Percentiles rank a stretch among this genome's conserved stretches.
Conservation (phyloP, 2,797 vertebrate species). For the Pangasius krempfi region DNA sequence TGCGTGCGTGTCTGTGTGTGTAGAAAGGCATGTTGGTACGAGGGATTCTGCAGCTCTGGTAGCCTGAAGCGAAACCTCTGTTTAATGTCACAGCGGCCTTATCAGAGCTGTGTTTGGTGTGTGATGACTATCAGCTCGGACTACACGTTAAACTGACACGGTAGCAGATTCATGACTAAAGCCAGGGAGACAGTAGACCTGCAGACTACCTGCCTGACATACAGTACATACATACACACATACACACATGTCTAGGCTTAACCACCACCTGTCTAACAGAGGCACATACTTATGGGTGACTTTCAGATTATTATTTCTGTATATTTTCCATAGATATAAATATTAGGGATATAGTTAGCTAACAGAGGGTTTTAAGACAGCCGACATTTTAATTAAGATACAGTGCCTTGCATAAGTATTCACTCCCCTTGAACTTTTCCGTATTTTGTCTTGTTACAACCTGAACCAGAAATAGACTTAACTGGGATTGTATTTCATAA, state of each 20-base stretch:
- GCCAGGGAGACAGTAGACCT: conserved; percentile 24
- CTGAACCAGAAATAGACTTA: background rate
- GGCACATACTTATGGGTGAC: background rate
- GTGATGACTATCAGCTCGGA: conserved; percentile 30
- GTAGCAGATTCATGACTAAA: conserved; percentile 30
- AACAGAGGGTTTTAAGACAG: background rate
- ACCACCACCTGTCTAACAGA: conserved; percentile 15
- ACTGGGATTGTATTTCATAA: background rate
- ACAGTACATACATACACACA: conserved; percentile 19
- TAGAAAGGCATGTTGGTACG: conserved; percentile 34
- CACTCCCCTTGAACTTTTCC: background rate
- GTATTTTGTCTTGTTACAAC: background rate
- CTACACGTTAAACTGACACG: conserved; percentile 25
- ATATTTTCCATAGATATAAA: conserved; percentile 12
- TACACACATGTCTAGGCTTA: conserved; percentile 25
- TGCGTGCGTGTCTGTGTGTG: background rate
- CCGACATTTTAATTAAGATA: background rate
- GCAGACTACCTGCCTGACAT: conserved; percentile 26
- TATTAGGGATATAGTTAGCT: background rate
- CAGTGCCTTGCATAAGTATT: background rate
- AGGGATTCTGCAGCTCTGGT: conserved; percentile 3
- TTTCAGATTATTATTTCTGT: background rate
- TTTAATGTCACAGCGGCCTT: conserved; percentile 52
- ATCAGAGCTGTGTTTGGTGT: conserved; percentile 41
- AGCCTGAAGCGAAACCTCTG: conserved; percentile 49